These are phyloP conservation scores for Eospalax fontanierii DNA, from an alignment of 2,797 vertebrate species.

Conservation along the genomic window DNA sequence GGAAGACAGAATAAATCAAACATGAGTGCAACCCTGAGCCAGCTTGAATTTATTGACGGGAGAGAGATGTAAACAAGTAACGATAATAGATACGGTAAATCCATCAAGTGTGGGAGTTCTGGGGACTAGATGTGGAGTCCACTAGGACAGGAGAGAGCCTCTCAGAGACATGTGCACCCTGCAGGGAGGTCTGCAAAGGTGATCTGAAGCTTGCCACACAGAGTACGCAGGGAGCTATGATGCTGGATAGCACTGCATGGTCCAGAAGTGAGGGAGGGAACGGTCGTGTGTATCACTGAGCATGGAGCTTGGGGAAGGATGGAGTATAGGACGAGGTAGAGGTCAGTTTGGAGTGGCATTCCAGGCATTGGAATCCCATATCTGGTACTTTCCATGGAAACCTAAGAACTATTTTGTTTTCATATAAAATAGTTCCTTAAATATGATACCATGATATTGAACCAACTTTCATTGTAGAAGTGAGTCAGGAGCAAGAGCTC, in stretches of 20 bases:
- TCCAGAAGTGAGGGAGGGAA: not conserved
- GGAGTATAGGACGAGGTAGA: not conserved
- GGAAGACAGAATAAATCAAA: constrained; percentile 33
- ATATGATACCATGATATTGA: not conserved
- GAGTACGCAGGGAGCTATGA: not conserved
- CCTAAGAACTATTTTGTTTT: not conserved
- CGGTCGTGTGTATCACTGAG: fast-evolving
- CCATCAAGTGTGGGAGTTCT: not conserved
- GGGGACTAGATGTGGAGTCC: not conserved
- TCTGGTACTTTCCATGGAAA: not conserved
- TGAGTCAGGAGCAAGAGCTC: not conserved
- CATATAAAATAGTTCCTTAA: constrained; percentile 14
- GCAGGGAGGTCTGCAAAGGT: not conserved
- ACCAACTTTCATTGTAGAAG: not conserved
- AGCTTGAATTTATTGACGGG: not conserved
- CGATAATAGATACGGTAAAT: not conserved
- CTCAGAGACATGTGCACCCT: not conserved
- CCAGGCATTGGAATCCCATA: not conserved
- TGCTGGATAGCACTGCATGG: not conserved
- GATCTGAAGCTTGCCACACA: not conserved
- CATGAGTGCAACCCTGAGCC: not conserved
- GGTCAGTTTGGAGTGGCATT: not conserved
- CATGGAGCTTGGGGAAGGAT: not conserved
- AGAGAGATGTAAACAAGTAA: not conserved
- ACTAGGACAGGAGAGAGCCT: not conserved